Base-by-base conservation (phyloP, 2,797 vertebrate species). In the Staurois parvus region DNA sequence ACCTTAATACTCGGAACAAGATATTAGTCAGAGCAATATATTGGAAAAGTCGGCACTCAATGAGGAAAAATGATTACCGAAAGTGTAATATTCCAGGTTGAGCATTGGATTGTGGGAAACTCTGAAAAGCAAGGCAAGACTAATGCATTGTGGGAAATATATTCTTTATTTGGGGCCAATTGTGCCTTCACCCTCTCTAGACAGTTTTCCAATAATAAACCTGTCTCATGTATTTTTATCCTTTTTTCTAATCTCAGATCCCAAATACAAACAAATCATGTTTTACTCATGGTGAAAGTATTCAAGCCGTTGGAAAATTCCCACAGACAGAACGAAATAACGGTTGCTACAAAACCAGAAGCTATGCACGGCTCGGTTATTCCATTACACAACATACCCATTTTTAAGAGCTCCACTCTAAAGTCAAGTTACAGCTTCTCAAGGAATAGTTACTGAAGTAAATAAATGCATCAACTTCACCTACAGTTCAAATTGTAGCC, bases 191-290 rank as follows among this genome's bases (percentile, higher is more conserved):
- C n/a, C 77, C 45, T 56, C 42, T 80, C 40, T 26, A 80, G 78
- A 80, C 64, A 56, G 66, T 15, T 24, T 34, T 81, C 69, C 70
- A 70, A 73, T 81, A 73, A 81, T 81, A 81, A 81, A 81, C 79
- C 21, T 40, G 68, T 81, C 68, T 81, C 30, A 12, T 64, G 68
- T 81, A 81, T 81, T 81, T 81, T 81, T 81, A 81, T 73, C 68
- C 48, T 52, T 73, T 70, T 45, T 72, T 73, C 70, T 81, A 81
- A 72, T 72, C 79, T 72, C 69, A 81, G 79, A 62, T 73, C 24
- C 34, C 32, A 42, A 81, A 81, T 72, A 73, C 56, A 81, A 72
- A 81, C 68, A 72, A 72, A 62, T 62, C 42, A 45, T 70, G 78
- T 56, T 72, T 72, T 24, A 34, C 68, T 52, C 78, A 81, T 73